Percentiles rank a stretch among this genome's conserved stretches.
Conservation (phyloP, 2,888 invertebrate species). For the Byasa hedistus region DNA sequence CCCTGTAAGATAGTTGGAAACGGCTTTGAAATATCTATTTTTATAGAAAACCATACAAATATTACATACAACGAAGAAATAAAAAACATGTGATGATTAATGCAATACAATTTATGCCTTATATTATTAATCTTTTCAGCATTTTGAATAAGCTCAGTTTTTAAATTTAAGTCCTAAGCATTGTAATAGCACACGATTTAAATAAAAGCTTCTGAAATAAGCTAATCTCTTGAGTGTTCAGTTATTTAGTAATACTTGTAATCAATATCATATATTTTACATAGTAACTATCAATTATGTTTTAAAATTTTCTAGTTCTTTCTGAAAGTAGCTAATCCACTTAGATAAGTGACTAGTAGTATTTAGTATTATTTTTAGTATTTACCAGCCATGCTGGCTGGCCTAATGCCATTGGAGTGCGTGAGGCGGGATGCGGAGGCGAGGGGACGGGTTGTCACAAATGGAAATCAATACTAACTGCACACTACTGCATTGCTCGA, state of each 20-base stretch:
- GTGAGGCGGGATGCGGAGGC: slow-evolving; percentile 68
- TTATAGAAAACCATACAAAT: neutral
- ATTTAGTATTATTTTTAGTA: neutral
- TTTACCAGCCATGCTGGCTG: slow-evolving; percentile 49
- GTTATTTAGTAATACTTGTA: no score
- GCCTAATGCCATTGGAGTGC: slow-evolving; percentile 72
- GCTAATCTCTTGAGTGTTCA: no score
- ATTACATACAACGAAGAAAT: neutral
- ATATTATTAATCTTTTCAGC: no score
- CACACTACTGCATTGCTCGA: slow-evolving; percentile 80
- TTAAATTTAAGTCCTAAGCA: no score
- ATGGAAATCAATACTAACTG: slow-evolving; percentile 81
- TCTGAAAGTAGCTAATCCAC: neutral
- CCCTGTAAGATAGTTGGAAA: neutral
- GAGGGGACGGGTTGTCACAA: slow-evolving; percentile 53
- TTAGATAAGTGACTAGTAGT: neutral
- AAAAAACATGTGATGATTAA: neutral
- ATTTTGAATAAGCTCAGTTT: no score
- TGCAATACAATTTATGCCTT: neutral
- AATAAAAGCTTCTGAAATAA: no score
- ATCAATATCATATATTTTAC: no score
- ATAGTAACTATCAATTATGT: neutral
- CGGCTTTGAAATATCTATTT: neutral
- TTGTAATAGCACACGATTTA: no score
- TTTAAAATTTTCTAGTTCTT: neutral